Evolutionary conservation across 2,888 invertebrate genomes (phyloP), one percentile per base, ranked within the genome.

Genomic region (Ethmia dodecea): DNA sequence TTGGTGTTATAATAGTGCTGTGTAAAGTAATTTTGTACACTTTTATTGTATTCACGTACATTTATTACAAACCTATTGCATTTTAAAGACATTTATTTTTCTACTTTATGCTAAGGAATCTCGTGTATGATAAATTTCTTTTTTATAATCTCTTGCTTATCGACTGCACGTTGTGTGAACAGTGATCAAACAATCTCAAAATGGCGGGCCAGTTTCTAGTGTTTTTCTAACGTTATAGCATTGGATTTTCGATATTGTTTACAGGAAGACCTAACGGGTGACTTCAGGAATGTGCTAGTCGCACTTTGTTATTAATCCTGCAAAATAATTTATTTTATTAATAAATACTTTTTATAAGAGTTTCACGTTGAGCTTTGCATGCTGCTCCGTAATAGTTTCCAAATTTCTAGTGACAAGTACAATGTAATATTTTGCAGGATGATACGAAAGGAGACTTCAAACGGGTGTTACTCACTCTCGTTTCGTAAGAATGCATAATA

Each of bases 371-470:
- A 60, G 62, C 63, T 68, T 63, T 51, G 74, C 72, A 69, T 75
- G 73, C 54, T 55, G 45, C 11, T 22, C 34, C 22, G 12, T 26
- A 32, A 31, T 35, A 33, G 16, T 36, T 35, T 31, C 32, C 37
- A 42, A 43, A 29, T 40, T 42, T 33, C 16, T 40, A 36, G 48
- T 48, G 49, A 51, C 50, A 54, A 53, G 70, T 71, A 62, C 69
- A 68, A 72, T 79, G 68, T 77, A 70, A 75, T 76, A 66, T 70
- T 79, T 87, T 88, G 67, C 89, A 91, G 90, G 90, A 89, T 62
- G 92, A 92, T 78, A 83, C 90, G 55, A 89, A 90, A 60, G 92
- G 92, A 36, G 92, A 92, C 84, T 91, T 90, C 86, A 88, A 89
- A 79, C 87, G 89, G 60, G 88, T 90, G 52, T 88, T 93, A 75